Conservation (phyloP, 2,888 invertebrate species). For the Watsonalla cultraria region DNA sequence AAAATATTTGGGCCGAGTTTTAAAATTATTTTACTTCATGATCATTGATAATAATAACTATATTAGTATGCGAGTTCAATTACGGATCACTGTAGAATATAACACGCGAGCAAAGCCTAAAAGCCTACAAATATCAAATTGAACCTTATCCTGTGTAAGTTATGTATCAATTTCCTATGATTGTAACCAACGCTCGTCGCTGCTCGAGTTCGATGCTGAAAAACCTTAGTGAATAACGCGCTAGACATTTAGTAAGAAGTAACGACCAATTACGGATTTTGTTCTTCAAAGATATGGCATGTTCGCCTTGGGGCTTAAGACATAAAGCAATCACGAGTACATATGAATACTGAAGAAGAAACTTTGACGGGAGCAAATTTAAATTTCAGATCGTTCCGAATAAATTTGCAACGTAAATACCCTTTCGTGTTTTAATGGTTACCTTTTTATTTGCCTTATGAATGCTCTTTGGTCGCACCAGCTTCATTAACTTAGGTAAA, state of each 20-base stretch:
- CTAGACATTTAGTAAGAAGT: constrained; percentile 21
- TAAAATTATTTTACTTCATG: too few relatives aligned
- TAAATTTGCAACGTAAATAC: constrained; percentile 66
- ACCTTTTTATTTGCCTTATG: constrained; percentile 26
- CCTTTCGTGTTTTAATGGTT: constrained; percentile 46
- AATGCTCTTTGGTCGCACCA: constrained; percentile 4
- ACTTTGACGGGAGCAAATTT: constrained; percentile 69
- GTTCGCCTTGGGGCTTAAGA: constrained; percentile 37
- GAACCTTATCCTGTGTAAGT: too few relatives aligned
- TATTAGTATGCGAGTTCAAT: too few relatives aligned
- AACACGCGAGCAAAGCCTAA: too few relatives aligned
- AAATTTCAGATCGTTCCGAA: constrained; percentile 67
- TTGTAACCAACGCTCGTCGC: too few relatives aligned
- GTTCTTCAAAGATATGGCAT: constrained; percentile 9
- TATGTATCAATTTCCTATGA: too few relatives aligned
- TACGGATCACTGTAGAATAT: too few relatives aligned
- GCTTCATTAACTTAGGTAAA: constrained; percentile 34
- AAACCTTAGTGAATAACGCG: too few relatives aligned
- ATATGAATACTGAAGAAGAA: constrained; percentile 44
- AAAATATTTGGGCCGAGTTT: too few relatives aligned
- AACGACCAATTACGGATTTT: constrained; percentile 38
- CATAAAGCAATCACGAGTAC: constrained; percentile 43
- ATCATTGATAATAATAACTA: too few relatives aligned
- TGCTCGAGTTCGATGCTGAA: too few relatives aligned
- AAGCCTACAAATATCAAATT: too few relatives aligned